Base-by-base conservation (phyloP, 2,797 vertebrate genomes). In the Phaenicophaeus curvirostris region DNA sequence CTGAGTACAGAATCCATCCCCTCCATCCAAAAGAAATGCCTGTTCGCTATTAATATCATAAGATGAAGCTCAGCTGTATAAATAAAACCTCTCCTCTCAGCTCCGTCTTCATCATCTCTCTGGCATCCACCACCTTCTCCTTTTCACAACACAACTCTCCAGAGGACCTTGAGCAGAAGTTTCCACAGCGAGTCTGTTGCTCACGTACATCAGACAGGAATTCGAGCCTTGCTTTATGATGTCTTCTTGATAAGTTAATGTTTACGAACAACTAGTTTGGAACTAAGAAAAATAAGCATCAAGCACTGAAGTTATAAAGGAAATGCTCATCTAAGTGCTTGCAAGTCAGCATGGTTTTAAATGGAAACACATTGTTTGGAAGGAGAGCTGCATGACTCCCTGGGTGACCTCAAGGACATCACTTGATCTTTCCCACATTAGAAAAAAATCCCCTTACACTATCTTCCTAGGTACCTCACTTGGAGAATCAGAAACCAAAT, bases 61-160 rank as follows among this genome's bases (percentile, higher is more conserved):
- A 94, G 93, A 96, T 77, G 85, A 95, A 94, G 76, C 74, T 94
- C 91, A 95, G 95, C 89, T 94, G 89, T 90, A 68, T 74, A 96
- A 96, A 97, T 94, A 95, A 94, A 95, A 37, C n/a, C 53, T 69
- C n/a, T 84, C 44, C 63, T 76, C 91, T 90, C 91, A 87, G 74
- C 80, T 85, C 57, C 89, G 74, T 61, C 87, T 92, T 93, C 83
- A 84, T 91, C 89, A 95, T 85, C 63, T 71, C 69, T 87, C 89
- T 91, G 94, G 89, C 67, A 96, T 90, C 57, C 69, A 88, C 18
- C 35, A 84, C 68, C 4, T 18, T 63, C 51, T 68, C 53, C 55
- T 80, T 74, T 85, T 75, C 77, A 85, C 77, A 90, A 76, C 66
- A 46, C 24, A 82, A 78, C 65, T 81, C 92, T 85, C 71, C 50